Conservation (phyloP, 2,113 vertebrate species). For the Malurus melanocephalus region DNA sequence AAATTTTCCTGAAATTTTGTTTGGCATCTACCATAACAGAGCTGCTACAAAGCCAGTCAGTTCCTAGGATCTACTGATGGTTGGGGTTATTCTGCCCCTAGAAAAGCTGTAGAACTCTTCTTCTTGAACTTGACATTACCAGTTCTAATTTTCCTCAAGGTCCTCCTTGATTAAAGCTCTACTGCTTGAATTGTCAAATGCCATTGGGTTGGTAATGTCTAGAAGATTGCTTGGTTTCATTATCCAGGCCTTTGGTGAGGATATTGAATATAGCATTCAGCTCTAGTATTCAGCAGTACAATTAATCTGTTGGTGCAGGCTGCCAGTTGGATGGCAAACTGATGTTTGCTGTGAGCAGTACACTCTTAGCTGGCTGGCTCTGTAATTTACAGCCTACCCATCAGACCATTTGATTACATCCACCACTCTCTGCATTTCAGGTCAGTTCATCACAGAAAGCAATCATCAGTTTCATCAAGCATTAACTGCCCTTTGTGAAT, state of each 20-base stretch:
- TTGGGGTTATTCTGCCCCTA: background rate
- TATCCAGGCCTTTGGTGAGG: background rate
- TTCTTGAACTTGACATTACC: background rate
- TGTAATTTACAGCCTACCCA: background rate
- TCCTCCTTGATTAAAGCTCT: background rate
- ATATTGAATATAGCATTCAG: background rate
- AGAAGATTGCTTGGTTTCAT: background rate
- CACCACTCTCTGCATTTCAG: slow-evolving; percentile 6
- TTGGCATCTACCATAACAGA: background rate
- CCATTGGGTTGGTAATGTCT: background rate
- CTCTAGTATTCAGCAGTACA: background rate
- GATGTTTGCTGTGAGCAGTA: background rate
- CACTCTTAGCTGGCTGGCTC: background rate
- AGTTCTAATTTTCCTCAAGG: background rate
- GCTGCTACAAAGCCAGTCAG: background rate
- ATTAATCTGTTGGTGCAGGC: background rate
- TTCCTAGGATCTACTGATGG: background rate
- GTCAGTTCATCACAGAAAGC: background rate
- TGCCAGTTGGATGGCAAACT: background rate
- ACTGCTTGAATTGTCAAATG: background rate
- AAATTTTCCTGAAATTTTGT: rapidly evolving
- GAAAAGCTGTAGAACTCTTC: background rate
- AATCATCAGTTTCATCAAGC: slow-evolving; percentile 1
- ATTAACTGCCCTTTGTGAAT: background rate
- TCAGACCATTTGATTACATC: slow-evolving; percentile 4